Evolutionary conservation across 2,797 vertebrate species (phyloP).

Genomic region (Parambassis ranga): DNA sequence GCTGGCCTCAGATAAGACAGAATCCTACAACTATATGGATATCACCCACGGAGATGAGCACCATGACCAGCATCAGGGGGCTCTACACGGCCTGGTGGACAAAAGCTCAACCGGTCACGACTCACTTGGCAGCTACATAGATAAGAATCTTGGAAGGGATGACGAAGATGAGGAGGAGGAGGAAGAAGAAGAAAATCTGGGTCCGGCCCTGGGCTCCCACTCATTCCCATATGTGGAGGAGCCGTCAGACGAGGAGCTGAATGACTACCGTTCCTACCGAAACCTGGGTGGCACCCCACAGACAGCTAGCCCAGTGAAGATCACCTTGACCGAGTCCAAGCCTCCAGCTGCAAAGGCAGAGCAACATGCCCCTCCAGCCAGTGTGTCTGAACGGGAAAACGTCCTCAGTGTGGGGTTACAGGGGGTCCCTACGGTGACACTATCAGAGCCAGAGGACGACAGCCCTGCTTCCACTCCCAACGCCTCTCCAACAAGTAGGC

Average conservation of each 20-base stretch:
- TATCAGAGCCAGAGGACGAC: slow-evolving; percentile 98
- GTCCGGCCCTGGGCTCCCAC: slow-evolving; percentile 82
- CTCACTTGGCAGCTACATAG: slow-evolving; percentile 74
- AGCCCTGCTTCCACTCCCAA: slow-evolving; percentile 90
- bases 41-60: slow-evolving; percentile 88
- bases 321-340: slow-evolving; percentile 87
- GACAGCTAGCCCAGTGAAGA: slow-evolving; percentile 85
- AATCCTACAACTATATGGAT: slow-evolving; percentile 96
- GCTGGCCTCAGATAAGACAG: slow-evolving; percentile 85
- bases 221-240: slow-evolving; percentile 86
- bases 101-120: slow-evolving; percentile 61
- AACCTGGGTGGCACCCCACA: slow-evolving; percentile 77
- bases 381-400: slow-evolving; percentile 74
- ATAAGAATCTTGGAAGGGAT: slow-evolving; percentile 65
- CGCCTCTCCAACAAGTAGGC: slow-evolving; percentile 89
- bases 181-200: slow-evolving; percentile 76
- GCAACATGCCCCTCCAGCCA: slow-evolving; percentile 62
- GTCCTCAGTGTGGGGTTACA: slow-evolving; percentile 89
- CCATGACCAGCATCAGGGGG: slow-evolving; percentile 70
- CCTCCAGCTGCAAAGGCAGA: slow-evolving; percentile 45
- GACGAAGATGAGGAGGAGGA: slow-evolving; percentile 62
- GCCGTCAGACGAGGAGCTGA: slow-evolving; percentile 81
- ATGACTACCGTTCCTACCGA: slow-evolving; percentile 79
- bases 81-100: slow-evolving; percentile 53
- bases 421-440: slow-evolving; percentile 91